phyloP scores from a whole-genome alignment of 2,888 invertebrate genomes.

The Agrochola litura region DNA sequence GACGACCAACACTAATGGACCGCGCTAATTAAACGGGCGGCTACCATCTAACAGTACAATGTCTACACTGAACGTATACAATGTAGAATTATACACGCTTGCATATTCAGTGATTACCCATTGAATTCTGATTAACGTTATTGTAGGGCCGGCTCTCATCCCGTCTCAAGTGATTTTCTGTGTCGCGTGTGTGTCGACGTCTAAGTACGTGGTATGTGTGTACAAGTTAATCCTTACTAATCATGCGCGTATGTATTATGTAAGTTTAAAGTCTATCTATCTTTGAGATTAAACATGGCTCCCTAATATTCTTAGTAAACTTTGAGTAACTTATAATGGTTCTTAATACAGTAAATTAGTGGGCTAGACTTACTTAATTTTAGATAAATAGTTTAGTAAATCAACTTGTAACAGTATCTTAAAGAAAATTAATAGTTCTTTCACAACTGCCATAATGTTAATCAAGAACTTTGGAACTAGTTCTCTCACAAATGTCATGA shows the following conservation, averaged over 20 bases:
- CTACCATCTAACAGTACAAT: slow-evolving; percentile 67
- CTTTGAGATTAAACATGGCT: slow-evolving; percentile 31
- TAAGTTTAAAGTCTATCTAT: slow-evolving; percentile 29
- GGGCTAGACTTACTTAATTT: slow-evolving; percentile 48
- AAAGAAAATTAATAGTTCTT: slow-evolving; percentile 56
- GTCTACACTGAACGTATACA: slow-evolving; percentile 51
- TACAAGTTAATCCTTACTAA: slow-evolving; percentile 50
- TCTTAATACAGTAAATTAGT: slow-evolving; percentile 37
- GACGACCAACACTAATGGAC: slow-evolving; percentile 79
- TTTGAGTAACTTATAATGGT: slow-evolving; percentile 45
- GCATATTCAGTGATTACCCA: slow-evolving; percentile 73
- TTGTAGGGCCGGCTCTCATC: slow-evolving; percentile 55
- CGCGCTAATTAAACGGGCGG: slow-evolving; percentile 81
- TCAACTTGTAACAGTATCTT: slow-evolving; percentile 44
- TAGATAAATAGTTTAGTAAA: slow-evolving; percentile 48
- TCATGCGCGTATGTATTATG: slow-evolving; percentile 22
- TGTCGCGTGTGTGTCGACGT: slow-evolving; percentile 37
- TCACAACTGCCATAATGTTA: slow-evolving; percentile 43
- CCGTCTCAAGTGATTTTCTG: slow-evolving; percentile 52
- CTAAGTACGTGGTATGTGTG: slow-evolving; percentile 17
- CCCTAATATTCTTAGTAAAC: slow-evolving; percentile 25
- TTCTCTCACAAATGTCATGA: slow-evolving; percentile 54
- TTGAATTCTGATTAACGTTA: slow-evolving; percentile 72
- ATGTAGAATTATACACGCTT: slow-evolving; percentile 54
- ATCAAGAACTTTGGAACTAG: slow-evolving; percentile 57